Evolutionary conservation across 2,888 invertebrate species (phyloP).

Genomic region (Ophioninae sp.): DNA sequence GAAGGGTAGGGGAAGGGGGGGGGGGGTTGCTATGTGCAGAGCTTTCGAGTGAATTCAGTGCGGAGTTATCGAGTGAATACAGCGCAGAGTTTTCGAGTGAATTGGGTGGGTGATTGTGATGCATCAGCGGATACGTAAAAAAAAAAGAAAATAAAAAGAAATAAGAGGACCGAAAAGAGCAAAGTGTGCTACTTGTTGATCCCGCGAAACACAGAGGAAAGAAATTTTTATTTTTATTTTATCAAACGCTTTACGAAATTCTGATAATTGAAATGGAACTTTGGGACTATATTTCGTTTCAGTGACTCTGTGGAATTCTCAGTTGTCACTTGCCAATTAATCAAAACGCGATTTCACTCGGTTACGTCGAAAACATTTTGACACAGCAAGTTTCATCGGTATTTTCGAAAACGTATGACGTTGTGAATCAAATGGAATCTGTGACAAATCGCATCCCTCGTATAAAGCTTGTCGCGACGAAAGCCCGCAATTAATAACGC

Average conservation of each 20-base stretch:
- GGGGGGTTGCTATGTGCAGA: conserved; percentile 21
- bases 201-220: neutral
- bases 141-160: conserved; percentile 2
- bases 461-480: conserved; percentile 35
- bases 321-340: neutral
- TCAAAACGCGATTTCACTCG: neutral
- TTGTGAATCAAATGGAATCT: conserved; percentile 27
- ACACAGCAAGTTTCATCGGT: neutral
- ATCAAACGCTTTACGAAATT: neutral
- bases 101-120: conserved; percentile 45
- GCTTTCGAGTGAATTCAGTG: conserved; percentile 28
- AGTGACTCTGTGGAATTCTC: neutral
- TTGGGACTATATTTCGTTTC: neutral
- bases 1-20: neutral
- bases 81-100: conserved; percentile 18
- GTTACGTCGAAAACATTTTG: neutral
- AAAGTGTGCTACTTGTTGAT: conserved; percentile 50
- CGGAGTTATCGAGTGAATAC: conserved; percentile 21
- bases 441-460: conserved; percentile 31
- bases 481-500: conserved; percentile 59
- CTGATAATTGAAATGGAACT: neutral
- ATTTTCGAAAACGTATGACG: conserved; percentile 1
- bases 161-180: conserved; percentile 1
- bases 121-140: conserved; percentile 27
- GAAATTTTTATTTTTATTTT: neutral